These are phyloP conservation scores for Adelosebastes latens DNA, from an alignment of 2,797 vertebrate species.

Conservation along the genomic window DNA sequence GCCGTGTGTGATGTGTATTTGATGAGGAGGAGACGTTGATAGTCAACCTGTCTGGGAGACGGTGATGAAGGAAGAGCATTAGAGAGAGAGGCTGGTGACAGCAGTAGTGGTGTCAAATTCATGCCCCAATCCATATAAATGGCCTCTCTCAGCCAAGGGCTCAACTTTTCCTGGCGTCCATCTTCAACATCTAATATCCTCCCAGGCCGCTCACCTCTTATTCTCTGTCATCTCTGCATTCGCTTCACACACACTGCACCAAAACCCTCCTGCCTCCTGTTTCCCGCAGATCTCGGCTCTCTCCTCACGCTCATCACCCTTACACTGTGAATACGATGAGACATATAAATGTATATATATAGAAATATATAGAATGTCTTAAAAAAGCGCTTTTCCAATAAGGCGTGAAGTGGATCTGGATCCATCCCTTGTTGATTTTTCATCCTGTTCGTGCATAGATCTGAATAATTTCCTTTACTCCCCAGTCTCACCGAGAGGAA, in stretches of 20 bases:
- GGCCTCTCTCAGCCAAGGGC: constrained; percentile 43
- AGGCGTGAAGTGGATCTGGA: constrained; percentile 41
- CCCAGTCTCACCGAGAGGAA: constrained; percentile 55
- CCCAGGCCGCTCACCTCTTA: constrained; percentile 5
- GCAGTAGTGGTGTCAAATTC: constrained; percentile 28
- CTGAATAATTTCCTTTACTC: constrained; percentile 61
- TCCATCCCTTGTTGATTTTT: constrained; percentile 38
- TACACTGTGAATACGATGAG: constrained; percentile 76
- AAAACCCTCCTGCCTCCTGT: constrained; percentile 45
- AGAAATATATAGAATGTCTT: constrained; percentile 54
- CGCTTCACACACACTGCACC: constrained; percentile 55
- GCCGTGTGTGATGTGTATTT: constrained; percentile 10
- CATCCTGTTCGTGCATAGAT: constrained; percentile 51
- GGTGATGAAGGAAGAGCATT: constrained; percentile 3
- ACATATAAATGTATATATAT: constrained; percentile 45
- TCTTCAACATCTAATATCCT: constrained; percentile 35
- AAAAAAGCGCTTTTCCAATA: constrained; percentile 29
- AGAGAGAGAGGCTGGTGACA: constrained; percentile 20
- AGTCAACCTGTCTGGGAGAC: constrained; percentile 29
- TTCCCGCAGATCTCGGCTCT: constrained; percentile 39
- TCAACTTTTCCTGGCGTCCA: constrained; percentile 41
- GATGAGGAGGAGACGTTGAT: constrained; percentile 26
- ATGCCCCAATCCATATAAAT: constrained; percentile 39
- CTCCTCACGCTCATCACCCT: constrained; percentile 48
- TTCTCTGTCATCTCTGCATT: constrained; percentile 47